phyloP scores from a whole-genome alignment of 2,797 vertebrate genomes.

The Neosilurus hyrtlii region DNA sequence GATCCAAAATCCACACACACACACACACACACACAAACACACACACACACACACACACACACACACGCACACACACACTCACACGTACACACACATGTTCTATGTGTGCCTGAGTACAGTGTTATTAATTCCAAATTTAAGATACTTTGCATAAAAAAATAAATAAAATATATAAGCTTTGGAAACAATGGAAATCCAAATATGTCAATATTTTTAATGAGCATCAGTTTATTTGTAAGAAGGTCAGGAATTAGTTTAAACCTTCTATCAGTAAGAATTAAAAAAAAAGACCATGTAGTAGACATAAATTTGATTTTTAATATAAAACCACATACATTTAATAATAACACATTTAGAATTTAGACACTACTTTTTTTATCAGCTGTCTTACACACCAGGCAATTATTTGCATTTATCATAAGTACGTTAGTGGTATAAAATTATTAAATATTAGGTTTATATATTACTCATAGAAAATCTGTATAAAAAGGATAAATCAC shows the following conservation, averaged over 20 bases:
- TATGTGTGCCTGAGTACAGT: slow-evolving; percentile 51
- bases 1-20: slow-evolving; percentile 24
- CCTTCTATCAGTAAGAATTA: slow-evolving; percentile 39
- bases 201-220: slow-evolving; percentile 19
- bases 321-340: slow-evolving; percentile 67
- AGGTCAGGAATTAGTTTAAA: slow-evolving; percentile 45
- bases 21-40: slow-evolving; percentile 1
- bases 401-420: slow-evolving; percentile 74
- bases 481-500: slow-evolving; percentile 78
- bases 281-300: slow-evolving; percentile 56
- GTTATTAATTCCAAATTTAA: not conserved
- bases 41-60: slow-evolving; percentile 17
- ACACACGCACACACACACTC: slow-evolving; percentile 21
- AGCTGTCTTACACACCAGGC: slow-evolving; percentile 73
- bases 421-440: slow-evolving; percentile 84
- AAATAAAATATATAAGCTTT: not conserved
- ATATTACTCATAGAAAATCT: slow-evolving; percentile 85
- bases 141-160: not conserved
- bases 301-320: slow-evolving; percentile 73
- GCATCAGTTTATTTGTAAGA: slow-evolving; percentile 43
- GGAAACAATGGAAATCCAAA: slow-evolving; percentile 14
- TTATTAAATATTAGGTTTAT: slow-evolving; percentile 87
- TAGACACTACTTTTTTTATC: slow-evolving; percentile 66
- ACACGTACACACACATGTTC: slow-evolving; percentile 14
- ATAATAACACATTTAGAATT: slow-evolving; percentile 60